Base-by-base conservation (phyloP, 1,140 invertebrate genomes). In the Teleopsis dalmanni region DNA sequence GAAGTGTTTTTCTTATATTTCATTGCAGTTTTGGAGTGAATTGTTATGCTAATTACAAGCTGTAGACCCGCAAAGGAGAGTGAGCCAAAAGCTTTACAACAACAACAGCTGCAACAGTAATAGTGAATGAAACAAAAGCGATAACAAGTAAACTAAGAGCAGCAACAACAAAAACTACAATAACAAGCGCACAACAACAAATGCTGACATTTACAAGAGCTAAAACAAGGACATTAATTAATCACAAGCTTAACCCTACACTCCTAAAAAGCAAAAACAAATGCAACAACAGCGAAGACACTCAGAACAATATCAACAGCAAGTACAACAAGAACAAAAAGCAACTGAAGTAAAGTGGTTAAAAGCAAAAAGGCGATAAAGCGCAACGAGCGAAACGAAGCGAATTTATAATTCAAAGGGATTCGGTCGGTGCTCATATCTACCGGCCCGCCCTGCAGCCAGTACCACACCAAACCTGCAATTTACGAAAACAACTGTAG, bases 211-310 rank as follows among this genome's bases (percentile, higher is more conserved):
- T 11, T 14, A 23, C 23, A 48, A 27, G 29, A 41, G 14, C 18
- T 6, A 10, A 27, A 26, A 14, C 38, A 19, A 50, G 48, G 48
- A 45, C 48, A 27, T 50, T 50, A 50, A 50, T 45, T 45, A 50
- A 50, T 44, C 41, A 45, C 23, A 50, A 45, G 21, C 35, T 35
- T 27, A 36, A 14, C 19, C 37, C 16, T 42, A 34, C 19, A 27
- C 22, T 41, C 18, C 31, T 19, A 38, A 5, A 10, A 49, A 14
- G 25, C 14, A 10, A 18, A 36, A 33, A 16, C 33, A 25, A 23
- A 16, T 9, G 18, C 21, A 23, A 2, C 22, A 5, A 21, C 18
- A 22, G 36, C 31, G 27, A 21, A n/a, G 14, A 21, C 21, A 45
- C 9, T 16, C 18, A 29, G 10, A 34, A 23, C 31, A 46, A 35